Evolutionary conservation across 2,888 invertebrate genomes (phyloP), one percentile per base, ranked within the genome.

Genomic region (Leptopilina myrica): DNA sequence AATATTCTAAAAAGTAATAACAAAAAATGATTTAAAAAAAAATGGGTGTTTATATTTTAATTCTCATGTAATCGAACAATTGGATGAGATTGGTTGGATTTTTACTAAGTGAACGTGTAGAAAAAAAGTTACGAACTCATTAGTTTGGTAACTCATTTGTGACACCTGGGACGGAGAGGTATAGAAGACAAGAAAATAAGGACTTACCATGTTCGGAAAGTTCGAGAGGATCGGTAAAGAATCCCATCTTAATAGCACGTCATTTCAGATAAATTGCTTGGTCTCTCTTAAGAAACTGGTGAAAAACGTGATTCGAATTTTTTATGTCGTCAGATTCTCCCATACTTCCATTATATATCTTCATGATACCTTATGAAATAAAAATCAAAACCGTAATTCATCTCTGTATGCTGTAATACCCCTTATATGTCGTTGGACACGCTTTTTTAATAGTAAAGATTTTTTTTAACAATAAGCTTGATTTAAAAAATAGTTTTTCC

Each of bases 221-320:
- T 73, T 73, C n/a, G 56, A 73, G 73, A 73, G 56, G 56, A 73
- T 73, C 56, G 73, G 73, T 73, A 73, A 73, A 73, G 73, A 73
- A 73, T 73, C 73, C 73, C 73, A 73, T 56, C 73, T 73, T 73
- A 73, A 73, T 73, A 73, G 73, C 53, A 73, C 33, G 73, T 73
- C 73, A 73, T 73, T 73, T 56, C 56, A 73, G 73, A 73, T 73
- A 73, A 73, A 73, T 73, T 73, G 73, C 56, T 33, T 56, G 73
- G 73, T 73, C 73, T 73, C 73, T 53, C 73, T 73, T 73, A 73
- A 73, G 73, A 53, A 73, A 73, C 73, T 73, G 73, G 56, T 49
- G 53, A 56, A 73, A 73, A 73, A 73, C 56, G 73, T 73, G 56
- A 53, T 53, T 26, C 73, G 73, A 73, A 73, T 73, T 73, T 73